Percentiles rank a stretch among this genome's conserved stretches.
phyloP scores from a whole-genome alignment of 2,113 vertebrate genomes.

The Chascanopsetta lugubris region DNA sequence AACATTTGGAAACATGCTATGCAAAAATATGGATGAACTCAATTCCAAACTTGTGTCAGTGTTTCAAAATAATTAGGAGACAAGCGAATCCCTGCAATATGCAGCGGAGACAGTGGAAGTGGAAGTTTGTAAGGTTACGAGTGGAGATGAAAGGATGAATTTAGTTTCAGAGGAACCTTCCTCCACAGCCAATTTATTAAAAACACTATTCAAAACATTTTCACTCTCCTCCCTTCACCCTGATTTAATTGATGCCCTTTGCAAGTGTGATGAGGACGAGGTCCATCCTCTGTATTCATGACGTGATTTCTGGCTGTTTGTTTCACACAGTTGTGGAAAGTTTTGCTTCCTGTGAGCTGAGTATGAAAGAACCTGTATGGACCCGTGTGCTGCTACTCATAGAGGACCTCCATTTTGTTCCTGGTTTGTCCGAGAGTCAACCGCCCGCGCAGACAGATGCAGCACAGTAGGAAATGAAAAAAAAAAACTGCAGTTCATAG shows the following conservation, averaged over 20 bases:
- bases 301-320: not conserved
- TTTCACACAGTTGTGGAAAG: not conserved
- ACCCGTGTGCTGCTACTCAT: constrained; percentile 33
- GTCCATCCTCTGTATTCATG: not conserved
- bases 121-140: not conserved
- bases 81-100: not conserved
- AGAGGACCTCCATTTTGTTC: no score
- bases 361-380: constrained; percentile 1
- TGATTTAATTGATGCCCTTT: not conserved
- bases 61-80: not conserved
- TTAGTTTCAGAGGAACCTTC: not conserved
- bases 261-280: not conserved
- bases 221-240: not conserved
- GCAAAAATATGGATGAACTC: not conserved
- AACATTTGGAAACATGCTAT: not conserved
- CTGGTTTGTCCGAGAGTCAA: no score
- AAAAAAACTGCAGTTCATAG: no score
- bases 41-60: not conserved
- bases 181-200: not conserved
- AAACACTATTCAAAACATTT: not conserved
- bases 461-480: no score
- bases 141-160: not conserved
- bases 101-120: not conserved
- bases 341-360: no score
- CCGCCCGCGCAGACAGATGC: no score